Evolutionary conservation across 2,797 vertebrate species (phyloP).

Genomic region (Sus cebifrons): DNA sequence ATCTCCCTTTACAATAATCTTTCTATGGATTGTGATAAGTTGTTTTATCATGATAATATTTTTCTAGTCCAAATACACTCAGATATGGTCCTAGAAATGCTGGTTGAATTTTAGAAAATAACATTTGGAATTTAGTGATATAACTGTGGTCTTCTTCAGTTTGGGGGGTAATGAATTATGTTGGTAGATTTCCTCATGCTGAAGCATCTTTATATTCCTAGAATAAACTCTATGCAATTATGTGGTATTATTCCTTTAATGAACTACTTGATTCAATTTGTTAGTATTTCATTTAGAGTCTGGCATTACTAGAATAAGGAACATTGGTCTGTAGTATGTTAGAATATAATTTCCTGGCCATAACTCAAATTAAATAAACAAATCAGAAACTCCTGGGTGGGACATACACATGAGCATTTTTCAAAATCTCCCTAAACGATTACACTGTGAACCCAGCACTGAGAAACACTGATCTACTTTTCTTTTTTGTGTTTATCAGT

Average conservation of each 20-base stretch:
- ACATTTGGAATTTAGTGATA: neutral
- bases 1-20: conserved; percentile 1
- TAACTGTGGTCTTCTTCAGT: neutral
- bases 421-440: neutral
- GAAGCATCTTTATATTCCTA: conserved; percentile 2
- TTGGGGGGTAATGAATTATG: neutral
- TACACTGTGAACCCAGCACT: neutral
- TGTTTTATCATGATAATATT: neutral
- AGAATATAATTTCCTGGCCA: neutral
- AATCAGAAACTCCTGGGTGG: conserved; percentile 13
- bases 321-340: neutral
- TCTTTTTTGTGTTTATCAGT: neutral
- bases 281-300: conserved; percentile 31
- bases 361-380: neutral
- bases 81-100: conserved; percentile 39
- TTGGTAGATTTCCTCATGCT: neutral
- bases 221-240: neutral
- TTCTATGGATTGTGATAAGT: neutral
- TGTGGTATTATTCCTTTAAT: conserved; percentile 11
- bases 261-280: conserved; percentile 13
- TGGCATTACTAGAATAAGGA: neutral
- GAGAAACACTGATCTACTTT: neutral
- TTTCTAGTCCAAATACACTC: conserved; percentile 23
- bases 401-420: neutral
- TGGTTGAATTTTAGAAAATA: conserved; percentile 30